Percentiles rank a stretch among this genome's conserved stretches.
These are phyloP conservation scores for Varanus komodoensis DNA, from an alignment of 2,113 vertebrate genomes.

Conservation along the genomic window DNA sequence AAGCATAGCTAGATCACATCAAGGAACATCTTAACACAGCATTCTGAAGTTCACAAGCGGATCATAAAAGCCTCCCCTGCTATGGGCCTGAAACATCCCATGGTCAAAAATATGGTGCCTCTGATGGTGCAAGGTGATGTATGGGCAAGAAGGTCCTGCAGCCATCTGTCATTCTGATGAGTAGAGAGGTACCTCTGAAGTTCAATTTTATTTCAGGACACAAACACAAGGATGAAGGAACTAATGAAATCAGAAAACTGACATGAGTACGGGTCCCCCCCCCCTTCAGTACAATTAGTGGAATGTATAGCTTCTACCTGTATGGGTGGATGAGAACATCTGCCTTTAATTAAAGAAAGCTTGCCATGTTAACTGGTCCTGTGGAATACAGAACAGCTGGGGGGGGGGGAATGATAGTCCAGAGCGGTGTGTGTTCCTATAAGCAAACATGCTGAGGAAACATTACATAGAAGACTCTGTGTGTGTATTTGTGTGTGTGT, in stretches of 20 bases:
- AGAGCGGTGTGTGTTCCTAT: slow-evolving; percentile 4
- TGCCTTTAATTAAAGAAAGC: slow-evolving; percentile 26
- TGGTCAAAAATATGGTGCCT: not conserved
- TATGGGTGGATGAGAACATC: not conserved
- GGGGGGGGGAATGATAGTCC: not conserved
- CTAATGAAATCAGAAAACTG: slow-evolving; percentile 26
- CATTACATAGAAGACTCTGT: rapidly evolving
- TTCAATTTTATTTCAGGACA: slow-evolving; percentile 3
- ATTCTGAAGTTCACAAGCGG: not conserved
- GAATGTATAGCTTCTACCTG: not conserved
- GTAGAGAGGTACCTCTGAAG: not conserved
- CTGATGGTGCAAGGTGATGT: not conserved
- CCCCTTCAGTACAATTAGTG: not conserved
- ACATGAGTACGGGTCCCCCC: too few relatives aligned
- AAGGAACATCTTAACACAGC: not conserved
- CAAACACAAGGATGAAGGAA: not conserved
- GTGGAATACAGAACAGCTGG: not conserved
- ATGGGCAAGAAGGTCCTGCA: not conserved
- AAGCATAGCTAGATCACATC: not conserved
- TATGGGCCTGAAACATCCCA: not conserved
- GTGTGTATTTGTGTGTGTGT: not conserved
- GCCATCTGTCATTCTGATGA: not conserved
- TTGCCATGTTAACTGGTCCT: slow-evolving; percentile 25
- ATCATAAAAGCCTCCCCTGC: not conserved
- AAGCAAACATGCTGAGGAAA: slow-evolving; percentile 35